Evolutionary conservation across 1,140 invertebrate genomes (phyloP).

Genomic region (Aphelinus atriplicis): DNA sequence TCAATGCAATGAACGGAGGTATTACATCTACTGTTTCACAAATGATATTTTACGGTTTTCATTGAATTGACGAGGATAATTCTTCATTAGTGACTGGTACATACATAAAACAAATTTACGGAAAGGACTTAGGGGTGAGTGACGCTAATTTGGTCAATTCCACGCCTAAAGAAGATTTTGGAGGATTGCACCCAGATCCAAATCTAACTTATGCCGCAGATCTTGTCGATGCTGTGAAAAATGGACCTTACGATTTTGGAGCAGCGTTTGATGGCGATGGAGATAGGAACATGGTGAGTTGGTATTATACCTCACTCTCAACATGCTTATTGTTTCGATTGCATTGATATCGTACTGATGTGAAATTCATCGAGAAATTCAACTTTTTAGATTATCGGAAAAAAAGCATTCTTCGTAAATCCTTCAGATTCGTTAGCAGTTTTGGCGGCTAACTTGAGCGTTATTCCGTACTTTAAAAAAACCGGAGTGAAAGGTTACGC

Average conservation of each 20-base stretch:
- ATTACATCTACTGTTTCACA: constrained; percentile 10
- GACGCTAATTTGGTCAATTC: constrained; percentile 77
- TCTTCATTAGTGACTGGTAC: constrained; percentile 87
- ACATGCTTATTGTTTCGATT: not conserved
- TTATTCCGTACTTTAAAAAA: constrained; percentile 94
- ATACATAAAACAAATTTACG: constrained; percentile 91
- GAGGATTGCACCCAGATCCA: constrained; percentile 97
- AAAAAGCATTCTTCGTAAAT: constrained; percentile 97
- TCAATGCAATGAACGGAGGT: constrained; percentile 97
- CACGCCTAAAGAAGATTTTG: constrained; percentile 91
- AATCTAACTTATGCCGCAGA: constrained; percentile 96
- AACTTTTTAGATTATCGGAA: constrained; percentile 83
- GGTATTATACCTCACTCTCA: constrained; percentile 1
- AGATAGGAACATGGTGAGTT: constrained; percentile 66
- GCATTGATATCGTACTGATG: not conserved
- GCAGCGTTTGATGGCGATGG: constrained; percentile 99
- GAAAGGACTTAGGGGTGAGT: constrained; percentile 84
- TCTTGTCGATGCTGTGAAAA: constrained; percentile 81
- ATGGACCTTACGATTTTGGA: constrained; percentile 90
- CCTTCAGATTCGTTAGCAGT: constrained; percentile 98
- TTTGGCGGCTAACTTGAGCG: constrained; percentile 88
- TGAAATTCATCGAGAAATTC: constrained; percentile 1
- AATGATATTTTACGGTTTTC: not conserved
- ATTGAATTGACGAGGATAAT: no score
- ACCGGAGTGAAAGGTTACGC: constrained; percentile 91